Evolutionary conservation across 2,797 vertebrate species (phyloP), one percentile per base, ranked within the genome.

Genomic region (Helicolenus hilgendorfi): DNA sequence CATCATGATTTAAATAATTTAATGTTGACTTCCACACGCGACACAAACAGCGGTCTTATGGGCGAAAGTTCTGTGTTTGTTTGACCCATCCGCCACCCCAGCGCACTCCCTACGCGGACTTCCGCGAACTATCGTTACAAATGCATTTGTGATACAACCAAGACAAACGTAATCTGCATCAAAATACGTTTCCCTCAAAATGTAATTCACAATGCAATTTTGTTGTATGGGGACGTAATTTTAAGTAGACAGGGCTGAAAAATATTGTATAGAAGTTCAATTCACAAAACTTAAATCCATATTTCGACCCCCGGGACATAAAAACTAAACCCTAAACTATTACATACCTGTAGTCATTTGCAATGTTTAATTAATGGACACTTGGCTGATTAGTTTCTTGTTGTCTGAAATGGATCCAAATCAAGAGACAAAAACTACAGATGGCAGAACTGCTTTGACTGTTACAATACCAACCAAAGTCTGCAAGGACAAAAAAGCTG

Each of bases 371-470:
- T 70, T 77, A 24, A 72, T 67, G 1, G 27, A 33, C 56, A 59
- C n/a, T 29, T 69, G 49, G 59, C 26, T 24, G 35, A 86, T 26
- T 74, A 3, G 27, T 35, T 55, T 75, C 2, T 8, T 27, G 18
- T 69, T 24, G 49, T 72, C 63, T 72, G 64, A 81, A 75, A 60
- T 31, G 63, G 70, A 81, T 69, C 22, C 18, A 58, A 11, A 45
- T 67, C 18, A 24, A 49, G 45, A 67, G 18, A 67, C 58, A 53
- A 5, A 80, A 80, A 33, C 27, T n/a, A 49, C 71, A 36, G 49
- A 74, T 38, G 27, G 63, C 35, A 53, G 35, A 24, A 20, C 15
- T 29, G 35, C 58, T 33, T 27, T 29, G 18, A 26, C 62, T 62
- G 62, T 63, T 33, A 55, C 20, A 41, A 26, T 53, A 33, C 6